Conservation (phyloP, 2,113 vertebrate genomes). For the Lagopus leucura region DNA sequence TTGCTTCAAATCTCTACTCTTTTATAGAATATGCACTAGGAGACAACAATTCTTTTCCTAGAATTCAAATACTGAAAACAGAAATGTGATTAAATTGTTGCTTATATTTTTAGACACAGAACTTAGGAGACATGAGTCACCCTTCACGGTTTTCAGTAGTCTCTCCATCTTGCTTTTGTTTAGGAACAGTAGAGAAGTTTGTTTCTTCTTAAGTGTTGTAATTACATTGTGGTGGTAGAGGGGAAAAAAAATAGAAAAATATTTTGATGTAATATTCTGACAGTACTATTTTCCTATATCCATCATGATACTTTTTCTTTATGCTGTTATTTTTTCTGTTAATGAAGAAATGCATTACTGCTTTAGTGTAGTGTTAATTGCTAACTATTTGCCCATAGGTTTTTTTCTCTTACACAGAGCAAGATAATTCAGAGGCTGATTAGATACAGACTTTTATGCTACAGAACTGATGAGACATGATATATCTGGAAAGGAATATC, state of each 20-base stretch:
- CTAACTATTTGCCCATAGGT: neutral
- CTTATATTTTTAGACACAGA: neutral
- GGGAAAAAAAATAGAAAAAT: neutral
- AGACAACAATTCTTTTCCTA: neutral
- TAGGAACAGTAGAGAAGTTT: neutral
- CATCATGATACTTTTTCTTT: neutral
- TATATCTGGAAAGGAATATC: neutral
- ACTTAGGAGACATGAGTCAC: neutral
- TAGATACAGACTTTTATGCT: neutral
- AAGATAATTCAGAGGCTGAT: neutral
- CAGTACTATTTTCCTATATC: neutral
- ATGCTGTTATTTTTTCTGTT: neutral
- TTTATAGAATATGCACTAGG: neutral
- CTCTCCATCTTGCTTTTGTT: neutral
- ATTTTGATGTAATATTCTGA: neutral
- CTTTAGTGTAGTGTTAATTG: neutral
- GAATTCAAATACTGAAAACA: neutral
- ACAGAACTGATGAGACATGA: neutral
- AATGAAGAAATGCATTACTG: neutral
- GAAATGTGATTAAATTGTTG: neutral
- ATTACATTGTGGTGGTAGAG: neutral
- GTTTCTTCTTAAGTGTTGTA: neutral
- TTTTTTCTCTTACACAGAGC: neutral
- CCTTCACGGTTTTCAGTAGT: neutral
- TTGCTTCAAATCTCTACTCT: neutral